Evolutionary conservation across 2,888 invertebrate species (phyloP).

Genomic region (Macaria notata): DNA sequence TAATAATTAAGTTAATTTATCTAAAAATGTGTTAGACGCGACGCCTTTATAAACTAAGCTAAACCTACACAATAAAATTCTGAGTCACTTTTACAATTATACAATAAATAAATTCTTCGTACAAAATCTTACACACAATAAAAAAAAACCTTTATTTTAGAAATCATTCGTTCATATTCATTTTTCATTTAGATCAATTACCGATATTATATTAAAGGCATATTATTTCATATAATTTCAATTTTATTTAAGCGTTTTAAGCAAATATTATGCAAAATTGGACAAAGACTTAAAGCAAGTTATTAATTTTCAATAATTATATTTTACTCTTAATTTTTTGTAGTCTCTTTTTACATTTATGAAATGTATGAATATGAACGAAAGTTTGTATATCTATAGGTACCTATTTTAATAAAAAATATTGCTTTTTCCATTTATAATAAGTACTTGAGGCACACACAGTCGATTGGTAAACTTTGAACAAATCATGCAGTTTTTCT

Average conservation of each 20-base stretch:
- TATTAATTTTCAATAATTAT: too few species aligned
- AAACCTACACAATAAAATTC: conserved; percentile 9
- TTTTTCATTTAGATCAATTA: neutral
- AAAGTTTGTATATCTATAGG: too few species aligned
- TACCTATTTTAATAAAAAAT: too few species aligned
- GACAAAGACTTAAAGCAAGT: too few species aligned
- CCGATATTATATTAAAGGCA: too few species aligned
- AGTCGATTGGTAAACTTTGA: conserved; percentile 25
- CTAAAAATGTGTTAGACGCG: neutral
- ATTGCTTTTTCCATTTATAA: conserved; percentile 16
- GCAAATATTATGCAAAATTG: too few species aligned
- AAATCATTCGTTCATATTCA: conserved; percentile 1
- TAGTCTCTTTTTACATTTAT: too few species aligned
- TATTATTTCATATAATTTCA: too few species aligned
- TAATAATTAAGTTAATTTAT: too few species aligned
- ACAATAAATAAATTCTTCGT: conserved; percentile 14
- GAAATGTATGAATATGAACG: too few species aligned
- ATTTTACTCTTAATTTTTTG: too few species aligned
- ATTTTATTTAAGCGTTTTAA: too few species aligned
- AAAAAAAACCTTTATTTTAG: conserved; percentile 5
- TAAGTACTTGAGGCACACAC: conserved; percentile 33
- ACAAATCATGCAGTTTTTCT: conserved; percentile 7
- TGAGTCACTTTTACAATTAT: conserved; percentile 15
- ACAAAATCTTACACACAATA: conserved; percentile 4
- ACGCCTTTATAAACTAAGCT: conserved; percentile 1